phyloP scores from a whole-genome alignment of 1,140 invertebrate species.

The Manduca sexta region DNA sequence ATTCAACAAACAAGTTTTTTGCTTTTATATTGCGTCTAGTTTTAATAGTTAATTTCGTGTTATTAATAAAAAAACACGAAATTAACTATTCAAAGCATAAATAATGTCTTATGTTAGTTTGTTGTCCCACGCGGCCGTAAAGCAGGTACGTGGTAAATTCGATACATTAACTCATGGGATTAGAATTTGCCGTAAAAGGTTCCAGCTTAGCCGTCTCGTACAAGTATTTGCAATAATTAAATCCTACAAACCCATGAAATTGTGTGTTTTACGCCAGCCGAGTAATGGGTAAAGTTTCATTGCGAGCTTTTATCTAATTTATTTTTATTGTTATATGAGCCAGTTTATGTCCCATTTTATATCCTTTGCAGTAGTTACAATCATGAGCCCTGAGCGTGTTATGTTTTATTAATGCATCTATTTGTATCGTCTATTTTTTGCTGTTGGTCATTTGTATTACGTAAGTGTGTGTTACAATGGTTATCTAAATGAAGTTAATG shows the following conservation, averaged over 20 bases:
- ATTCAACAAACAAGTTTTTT: too few species aligned
- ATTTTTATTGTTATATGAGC: conserved; percentile 66
- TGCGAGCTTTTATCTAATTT: conserved; percentile 66
- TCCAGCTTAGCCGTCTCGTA: conserved; percentile 25
- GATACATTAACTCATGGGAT: conserved; percentile 10
- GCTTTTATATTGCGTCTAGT: too few species aligned
- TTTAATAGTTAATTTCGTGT: too few species aligned
- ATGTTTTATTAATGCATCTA: conserved; percentile 14
- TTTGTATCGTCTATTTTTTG: not conserved
- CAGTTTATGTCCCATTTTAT: conserved; percentile 57
- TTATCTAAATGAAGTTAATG: too few species aligned
- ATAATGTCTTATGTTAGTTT: too few species aligned
- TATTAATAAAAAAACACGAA: too few species aligned
- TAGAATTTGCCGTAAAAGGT: conserved; percentile 8
- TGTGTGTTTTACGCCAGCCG: conserved; percentile 42
- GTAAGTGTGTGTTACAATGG: too few species aligned
- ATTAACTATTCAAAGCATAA: too few species aligned
- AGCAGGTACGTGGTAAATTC: conserved; percentile 5
- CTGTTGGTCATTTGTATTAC: too few species aligned
- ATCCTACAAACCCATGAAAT: conserved; percentile 51
- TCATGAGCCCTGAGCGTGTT: conserved; percentile 23
- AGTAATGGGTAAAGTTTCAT: conserved; percentile 63
- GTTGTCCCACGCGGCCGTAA: not conserved
- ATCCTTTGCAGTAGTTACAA: conserved; percentile 41
- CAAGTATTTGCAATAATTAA: conserved; percentile 60